Base-by-base conservation (phyloP, 2,888 invertebrate species). In the Harpalus rubripes region DNA sequence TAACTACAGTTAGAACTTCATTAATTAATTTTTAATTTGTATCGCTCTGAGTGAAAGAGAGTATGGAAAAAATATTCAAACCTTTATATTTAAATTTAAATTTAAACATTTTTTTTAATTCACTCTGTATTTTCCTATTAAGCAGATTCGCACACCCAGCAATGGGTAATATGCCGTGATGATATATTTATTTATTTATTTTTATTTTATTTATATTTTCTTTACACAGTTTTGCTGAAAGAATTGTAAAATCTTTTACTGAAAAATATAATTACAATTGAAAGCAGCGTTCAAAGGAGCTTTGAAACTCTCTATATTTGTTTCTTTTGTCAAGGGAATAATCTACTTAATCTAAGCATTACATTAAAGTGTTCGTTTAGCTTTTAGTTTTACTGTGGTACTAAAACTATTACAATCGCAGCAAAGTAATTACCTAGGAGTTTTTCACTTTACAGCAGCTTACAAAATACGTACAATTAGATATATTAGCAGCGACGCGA, bases 281-380 rank as follows among this genome's bases (percentile, higher is more conserved):
- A 26, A 68, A 68, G 68, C 68, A 68, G 68, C 39, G 68, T 32
- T 68, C 68, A 68, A 68, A 68, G 32, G n/a, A 68, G 63, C 63
- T 63, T 63, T 22, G 22, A 63, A 26, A 22, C 22, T 68, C 12
- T 26, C 5, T n/a, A 12, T 39, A 39, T 68, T 68, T 68, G n/a
- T 39, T 68, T 68, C 39, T 68, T 68, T 68, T 68, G 39, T 68
- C 39, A 12, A 26, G 68, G 68, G 39, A 32, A 68, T 68, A 68
- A 68, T 68, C 68, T 68, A 68, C 12, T 39, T 68, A 68, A 68
- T 68, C 68, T 68, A 68, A 39, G 68, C 68, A 68, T 68, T 68
- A 68, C 68, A 68, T 68, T 68, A 68, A 63, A 68, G 68, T 68
- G 68, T 39, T 68, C 39, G 68, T 68, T 68, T 32, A 32, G 32